These are phyloP conservation scores for Halocynthia aurantium DNA, from an alignment of 23 tunicate species.

Conservation along the genomic window DNA sequence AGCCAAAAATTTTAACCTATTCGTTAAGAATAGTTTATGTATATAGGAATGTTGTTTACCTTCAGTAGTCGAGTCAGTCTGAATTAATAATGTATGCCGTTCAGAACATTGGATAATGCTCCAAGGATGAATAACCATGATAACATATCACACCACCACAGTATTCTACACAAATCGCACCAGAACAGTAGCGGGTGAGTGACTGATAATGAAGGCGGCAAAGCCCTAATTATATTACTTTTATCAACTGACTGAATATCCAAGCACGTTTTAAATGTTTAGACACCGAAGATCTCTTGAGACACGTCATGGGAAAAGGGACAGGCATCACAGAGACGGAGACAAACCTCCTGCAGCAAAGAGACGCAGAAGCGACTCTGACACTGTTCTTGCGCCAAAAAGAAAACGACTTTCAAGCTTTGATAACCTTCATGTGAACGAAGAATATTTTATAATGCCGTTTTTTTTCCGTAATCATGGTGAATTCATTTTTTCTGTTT, in stretches of 20 bases:
- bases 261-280: not conserved
- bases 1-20: not conserved
- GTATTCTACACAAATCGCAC: not conserved
- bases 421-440: too few relatives aligned
- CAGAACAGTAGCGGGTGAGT: constrained; percentile 19
- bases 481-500: too few relatives aligned
- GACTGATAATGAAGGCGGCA: too few relatives aligned
- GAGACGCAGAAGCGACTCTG: constrained; percentile 29
- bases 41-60: not conserved
- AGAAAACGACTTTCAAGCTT: not conserved
- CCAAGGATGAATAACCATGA: constrained; percentile 33
- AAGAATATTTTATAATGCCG: too few relatives aligned
- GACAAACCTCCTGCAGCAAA: not conserved
- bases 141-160: constrained; percentile 12
- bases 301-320: constrained; percentile 10
- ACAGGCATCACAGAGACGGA: constrained; percentile 1
- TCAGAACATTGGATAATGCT: constrained; percentile 48
- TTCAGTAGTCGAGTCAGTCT: too few relatives aligned
- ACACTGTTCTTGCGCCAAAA: not conserved
- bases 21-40: not conserved
- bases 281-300: not conserved
- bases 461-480: too few relatives aligned
- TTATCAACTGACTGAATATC: too few relatives aligned
- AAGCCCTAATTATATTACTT: too few relatives aligned
- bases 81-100: not conserved